Evolutionary conservation across 1,140 invertebrate genomes (phyloP).

Genomic region (Asobara japonica): DNA sequence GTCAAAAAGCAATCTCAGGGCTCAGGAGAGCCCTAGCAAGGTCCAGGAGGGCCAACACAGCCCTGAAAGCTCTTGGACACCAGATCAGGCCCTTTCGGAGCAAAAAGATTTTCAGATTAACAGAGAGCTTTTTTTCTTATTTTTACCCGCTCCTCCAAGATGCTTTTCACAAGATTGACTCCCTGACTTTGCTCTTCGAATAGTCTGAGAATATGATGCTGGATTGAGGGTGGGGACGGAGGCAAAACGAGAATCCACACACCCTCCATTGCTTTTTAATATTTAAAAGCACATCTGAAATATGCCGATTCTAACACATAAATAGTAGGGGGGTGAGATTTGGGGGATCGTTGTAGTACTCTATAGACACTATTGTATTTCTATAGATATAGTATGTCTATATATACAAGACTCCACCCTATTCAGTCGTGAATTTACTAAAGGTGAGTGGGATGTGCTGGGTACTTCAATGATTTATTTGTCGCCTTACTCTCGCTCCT

Average conservation of each 20-base stretch:
- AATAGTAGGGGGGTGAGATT: constrained; percentile 48
- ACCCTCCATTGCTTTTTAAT: constrained; percentile 51
- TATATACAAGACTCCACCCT: too few species aligned
- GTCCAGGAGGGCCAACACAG: too few species aligned
- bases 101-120: too few species aligned
- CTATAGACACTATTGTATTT: not conserved
- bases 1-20: too few species aligned
- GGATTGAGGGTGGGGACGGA: not conserved
- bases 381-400: not conserved
- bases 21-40: too few species aligned
- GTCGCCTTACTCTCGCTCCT: constrained; percentile 36
- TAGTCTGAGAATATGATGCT: constrained; percentile 7
- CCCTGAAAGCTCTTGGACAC: too few species aligned
- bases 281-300: constrained; percentile 64
- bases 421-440: not conserved
- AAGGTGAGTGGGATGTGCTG: not conserved
- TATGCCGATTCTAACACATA: constrained; percentile 62
- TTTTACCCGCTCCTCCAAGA: too few species aligned
- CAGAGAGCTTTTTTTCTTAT: not conserved
- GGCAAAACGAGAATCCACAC: constrained; percentile 28
- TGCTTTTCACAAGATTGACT: not conserved
- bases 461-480: constrained; percentile 51
- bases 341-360: constrained; percentile 27
- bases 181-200: not conserved
- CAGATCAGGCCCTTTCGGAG: too few species aligned